Conservation (phyloP, 2,113 vertebrate genomes). For the Verasper variegatus region DNA sequence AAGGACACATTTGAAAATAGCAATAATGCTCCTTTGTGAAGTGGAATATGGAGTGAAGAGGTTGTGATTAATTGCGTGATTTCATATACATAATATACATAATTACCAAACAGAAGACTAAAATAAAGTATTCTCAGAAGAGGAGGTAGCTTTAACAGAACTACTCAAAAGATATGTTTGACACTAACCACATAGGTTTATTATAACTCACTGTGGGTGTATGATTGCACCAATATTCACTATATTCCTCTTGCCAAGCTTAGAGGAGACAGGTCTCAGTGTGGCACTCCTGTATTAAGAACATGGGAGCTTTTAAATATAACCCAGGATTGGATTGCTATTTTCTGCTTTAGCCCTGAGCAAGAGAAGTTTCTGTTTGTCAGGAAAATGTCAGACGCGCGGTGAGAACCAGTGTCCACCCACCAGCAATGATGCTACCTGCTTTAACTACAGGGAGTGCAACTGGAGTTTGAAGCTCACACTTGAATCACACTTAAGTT, state of each 20-base stretch:
- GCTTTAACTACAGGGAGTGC: background rate
- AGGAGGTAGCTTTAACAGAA: conserved; percentile 12
- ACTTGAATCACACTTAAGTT: conserved; percentile 12
- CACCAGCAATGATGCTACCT: conserved; percentile 25
- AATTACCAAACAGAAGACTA: conserved; percentile 23
- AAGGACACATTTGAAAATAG: background rate
- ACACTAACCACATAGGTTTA: conserved; percentile 40
- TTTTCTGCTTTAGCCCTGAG: conserved; percentile 36
- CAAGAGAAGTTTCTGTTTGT: conserved; percentile 39
- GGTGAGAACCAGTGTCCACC: conserved; percentile 25
- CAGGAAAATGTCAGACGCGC: conserved; percentile 17
- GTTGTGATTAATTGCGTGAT: background rate
- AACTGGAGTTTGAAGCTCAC: conserved; percentile 12
- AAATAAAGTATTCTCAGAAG: background rate
- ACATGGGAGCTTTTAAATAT: conserved; percentile 50
- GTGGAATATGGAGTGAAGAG: background rate
- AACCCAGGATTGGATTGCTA: conserved; percentile 38
- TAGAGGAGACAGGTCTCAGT: conserved; percentile 35
- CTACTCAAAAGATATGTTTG: conserved; percentile 45
- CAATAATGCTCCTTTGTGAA: background rate
- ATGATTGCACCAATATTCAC: conserved; percentile 40
- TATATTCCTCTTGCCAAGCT: conserved; percentile 28
- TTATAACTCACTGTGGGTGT: conserved; percentile 57
- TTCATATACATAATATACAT: conserved; percentile 31
- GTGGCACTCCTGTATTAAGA: conserved; percentile 41